Base-by-base conservation (phyloP, 2,113 vertebrate genomes). In the Castor canadensis region DNA sequence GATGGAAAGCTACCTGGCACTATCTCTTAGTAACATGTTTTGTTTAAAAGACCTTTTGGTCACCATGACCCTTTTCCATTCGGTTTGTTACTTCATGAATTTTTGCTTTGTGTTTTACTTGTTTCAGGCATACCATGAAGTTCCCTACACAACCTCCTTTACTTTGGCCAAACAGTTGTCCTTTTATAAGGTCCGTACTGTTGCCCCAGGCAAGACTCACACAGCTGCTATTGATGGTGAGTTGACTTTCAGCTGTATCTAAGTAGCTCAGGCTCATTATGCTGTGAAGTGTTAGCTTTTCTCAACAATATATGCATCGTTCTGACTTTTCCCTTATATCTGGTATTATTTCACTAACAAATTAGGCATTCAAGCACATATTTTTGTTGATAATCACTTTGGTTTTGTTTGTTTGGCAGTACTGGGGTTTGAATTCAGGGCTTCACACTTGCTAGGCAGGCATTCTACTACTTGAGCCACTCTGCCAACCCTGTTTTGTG, bases 181-280 rank as follows among this genome's bases (percentile, higher is more conserved):
- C 40, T 99, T 99, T 79, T 99, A 99, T 97, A 99, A 99, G 97
- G 99, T 99, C 92, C 98, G 98, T 35, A 98, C 98, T 79, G 98
- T 99, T 94, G 98, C 99, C 87, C 99, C 99, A 56, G 99, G 99
- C 87, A 99, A 99, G 98, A 99, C 99, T 9, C 99, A 99, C 95
- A 99, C 99, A 35, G 99, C 99, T 87, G 99, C 99, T 90, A 99
- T 99, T 84, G 99, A 99, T 93, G 99, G 99, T 99, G 98, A 98
- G 98, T 93, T 56, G 67, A 67, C 90, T 66, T 87, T 69, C 11
- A 56, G 1, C 40, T 64, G 8, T 80, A 26, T 81, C 4, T 28
- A 54, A 38, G 28, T 35, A 80, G 38, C 56, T 67, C 76, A 52
- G 77, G 12, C 64, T 62, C 5, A 52, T 86, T 75, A 58, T 85